Conservation (phyloP, 2,113 vertebrate species). For the Sceloporus undulatus region DNA sequence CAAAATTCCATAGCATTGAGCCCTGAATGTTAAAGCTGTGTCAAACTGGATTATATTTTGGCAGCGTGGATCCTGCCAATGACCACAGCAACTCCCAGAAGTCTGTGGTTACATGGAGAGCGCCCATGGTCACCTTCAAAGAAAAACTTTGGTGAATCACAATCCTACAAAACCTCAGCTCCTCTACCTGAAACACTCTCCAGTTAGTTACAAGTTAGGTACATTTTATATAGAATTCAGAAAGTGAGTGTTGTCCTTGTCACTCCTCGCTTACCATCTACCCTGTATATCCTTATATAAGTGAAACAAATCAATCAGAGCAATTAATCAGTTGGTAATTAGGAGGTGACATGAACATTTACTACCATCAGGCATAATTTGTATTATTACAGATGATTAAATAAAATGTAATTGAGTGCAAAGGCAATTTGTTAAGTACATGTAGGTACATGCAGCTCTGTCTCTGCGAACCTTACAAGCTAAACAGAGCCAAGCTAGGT, state of each 20-base stretch:
- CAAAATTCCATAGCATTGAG: too few relatives aligned
- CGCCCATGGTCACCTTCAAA: too few relatives aligned
- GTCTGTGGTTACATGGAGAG: too few relatives aligned
- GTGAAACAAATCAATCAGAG: conserved; percentile 76
- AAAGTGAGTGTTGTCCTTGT: conserved; percentile 28
- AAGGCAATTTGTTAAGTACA: conserved; percentile 83
- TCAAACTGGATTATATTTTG: too few relatives aligned
- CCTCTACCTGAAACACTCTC: too few relatives aligned
- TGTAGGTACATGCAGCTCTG: conserved; percentile 76
- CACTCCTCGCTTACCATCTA: conserved; percentile 75
- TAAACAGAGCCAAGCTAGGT: conserved; percentile 47
- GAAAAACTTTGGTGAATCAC: too few relatives aligned
- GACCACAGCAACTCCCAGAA: too few relatives aligned
- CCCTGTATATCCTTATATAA: conserved; percentile 80
- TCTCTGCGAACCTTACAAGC: conserved; percentile 65
- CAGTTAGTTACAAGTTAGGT: too few relatives aligned
- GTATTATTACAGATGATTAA: conserved; percentile 88
- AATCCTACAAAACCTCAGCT: too few relatives aligned
- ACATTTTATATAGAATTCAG: background rate
- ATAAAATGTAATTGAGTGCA: conserved; percentile 86
- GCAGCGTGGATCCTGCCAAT: too few relatives aligned
- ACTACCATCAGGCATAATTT: conserved; percentile 88
- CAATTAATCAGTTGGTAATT: conserved; percentile 87
- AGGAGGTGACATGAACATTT: conserved; percentile 83
- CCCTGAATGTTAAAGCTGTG: too few relatives aligned